Evolutionary conservation across 2,888 invertebrate genomes (phyloP).

Genomic region (Synergus japonicus): DNA sequence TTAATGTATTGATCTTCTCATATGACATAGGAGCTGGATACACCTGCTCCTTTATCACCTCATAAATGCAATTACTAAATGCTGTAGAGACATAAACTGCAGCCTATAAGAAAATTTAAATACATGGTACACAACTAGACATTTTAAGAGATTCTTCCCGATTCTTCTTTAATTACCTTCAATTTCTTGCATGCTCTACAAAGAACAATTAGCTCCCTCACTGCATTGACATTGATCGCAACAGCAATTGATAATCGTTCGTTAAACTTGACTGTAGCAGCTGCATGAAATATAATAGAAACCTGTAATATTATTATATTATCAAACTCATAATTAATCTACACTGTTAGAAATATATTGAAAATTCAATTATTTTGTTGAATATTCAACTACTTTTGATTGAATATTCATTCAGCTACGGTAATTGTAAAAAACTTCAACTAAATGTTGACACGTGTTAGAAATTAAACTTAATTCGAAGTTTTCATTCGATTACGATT

Average conservation of each 20-base stretch:
- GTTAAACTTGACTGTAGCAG: constrained; percentile 88
- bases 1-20: constrained; percentile 76
- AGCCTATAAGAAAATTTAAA: constrained; percentile 76
- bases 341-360: too few relatives aligned
- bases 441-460: background rate
- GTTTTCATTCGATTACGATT: background rate
- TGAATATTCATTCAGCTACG: too few relatives aligned
- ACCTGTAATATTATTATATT: constrained; percentile 55
- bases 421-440: too few relatives aligned
- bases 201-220: constrained; percentile 82
- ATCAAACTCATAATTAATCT: background rate
- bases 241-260: constrained; percentile 84
- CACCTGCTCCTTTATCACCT: constrained; percentile 75
- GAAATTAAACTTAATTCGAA: background rate
- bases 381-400: too few relatives aligned
- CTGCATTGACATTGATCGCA: constrained; percentile 84
- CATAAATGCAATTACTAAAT: constrained; percentile 84
- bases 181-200: constrained; percentile 83
- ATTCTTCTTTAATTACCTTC: constrained; percentile 77
- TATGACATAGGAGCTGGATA: constrained; percentile 77
- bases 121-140: background rate
- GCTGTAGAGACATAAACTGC: constrained; percentile 90
- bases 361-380: too few relatives aligned
- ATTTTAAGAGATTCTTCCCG: too few relatives aligned
- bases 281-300: constrained; percentile 84